Conservation (phyloP, 1,140 invertebrate species). For the Papilio polytes region DNA sequence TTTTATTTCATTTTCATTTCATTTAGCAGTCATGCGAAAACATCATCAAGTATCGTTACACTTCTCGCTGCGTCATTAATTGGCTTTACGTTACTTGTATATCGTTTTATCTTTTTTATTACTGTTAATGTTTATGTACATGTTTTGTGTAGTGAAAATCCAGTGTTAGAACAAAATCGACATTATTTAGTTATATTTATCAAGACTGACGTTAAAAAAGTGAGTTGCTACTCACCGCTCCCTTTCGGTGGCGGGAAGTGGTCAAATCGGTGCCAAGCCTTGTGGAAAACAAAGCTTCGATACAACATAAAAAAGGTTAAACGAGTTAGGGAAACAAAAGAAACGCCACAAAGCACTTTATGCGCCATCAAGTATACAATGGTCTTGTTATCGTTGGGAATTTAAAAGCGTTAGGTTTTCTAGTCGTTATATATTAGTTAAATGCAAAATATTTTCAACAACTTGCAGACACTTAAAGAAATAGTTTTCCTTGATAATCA, state of each 20-base stretch:
- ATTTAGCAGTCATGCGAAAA: constrained; percentile 17
- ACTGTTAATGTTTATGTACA: neutral
- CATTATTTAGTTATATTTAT: constrained; percentile 32
- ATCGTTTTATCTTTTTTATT: neutral
- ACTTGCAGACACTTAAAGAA: neutral
- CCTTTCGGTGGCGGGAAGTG: constrained; percentile 44
- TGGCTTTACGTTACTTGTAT: neutral
- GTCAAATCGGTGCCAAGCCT: constrained; percentile 43
- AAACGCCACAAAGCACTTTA: constrained; percentile 32
- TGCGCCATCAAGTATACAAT: constrained; percentile 8
- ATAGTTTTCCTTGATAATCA: no score
- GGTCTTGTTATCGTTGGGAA: neutral
- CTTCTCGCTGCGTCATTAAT: constrained; percentile 31
- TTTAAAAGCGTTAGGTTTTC: neutral
- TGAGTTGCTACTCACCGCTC: constrained; percentile 28
- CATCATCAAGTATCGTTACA: constrained; percentile 32
- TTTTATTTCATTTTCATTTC: no score
- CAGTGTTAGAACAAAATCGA: no score
- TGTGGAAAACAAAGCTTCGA: constrained; percentile 41
- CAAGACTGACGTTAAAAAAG: constrained; percentile 22
- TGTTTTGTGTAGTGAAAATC: neutral
- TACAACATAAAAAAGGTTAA: constrained; percentile 45
- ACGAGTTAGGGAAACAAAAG: constrained; percentile 43
- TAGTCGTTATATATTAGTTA: neutral
- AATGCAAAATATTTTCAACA: neutral